Conservation (phyloP, 2,113 vertebrate species). For the Corythaeola cristata region DNA sequence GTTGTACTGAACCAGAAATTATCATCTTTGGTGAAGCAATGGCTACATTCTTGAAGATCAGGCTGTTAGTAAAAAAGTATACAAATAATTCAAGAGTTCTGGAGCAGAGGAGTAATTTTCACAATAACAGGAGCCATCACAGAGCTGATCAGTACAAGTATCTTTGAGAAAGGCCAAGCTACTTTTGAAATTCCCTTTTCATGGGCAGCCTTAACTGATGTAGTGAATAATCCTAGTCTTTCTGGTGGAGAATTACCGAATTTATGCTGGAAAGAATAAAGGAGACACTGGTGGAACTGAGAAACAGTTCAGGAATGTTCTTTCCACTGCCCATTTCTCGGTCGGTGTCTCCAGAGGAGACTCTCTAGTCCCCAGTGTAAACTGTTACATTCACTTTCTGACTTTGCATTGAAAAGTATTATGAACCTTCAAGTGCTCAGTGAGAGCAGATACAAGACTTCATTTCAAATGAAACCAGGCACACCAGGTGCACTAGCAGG, state of each 20-base stretch:
- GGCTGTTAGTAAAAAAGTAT: neutral
- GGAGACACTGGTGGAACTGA: neutral
- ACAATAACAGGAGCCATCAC: neutral
- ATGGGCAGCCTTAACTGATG: neutral
- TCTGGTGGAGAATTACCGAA: neutral
- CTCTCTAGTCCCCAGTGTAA: neutral
- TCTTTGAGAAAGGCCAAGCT: neutral
- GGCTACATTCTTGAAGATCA: neutral
- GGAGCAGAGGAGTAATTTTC: neutral
- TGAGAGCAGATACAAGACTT: neutral
- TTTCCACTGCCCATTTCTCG: neutral
- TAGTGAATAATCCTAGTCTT: neutral
- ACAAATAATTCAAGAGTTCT: neutral
- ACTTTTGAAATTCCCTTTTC: neutral
- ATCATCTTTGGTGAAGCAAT: neutral
- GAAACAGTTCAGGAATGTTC: neutral
- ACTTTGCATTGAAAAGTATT: neutral
- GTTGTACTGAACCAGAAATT: neutral
- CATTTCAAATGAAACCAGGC: neutral
- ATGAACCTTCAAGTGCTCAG: rapidly evolving
- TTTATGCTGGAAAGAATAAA: neutral
- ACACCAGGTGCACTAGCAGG: neutral
- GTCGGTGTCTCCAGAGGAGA: neutral
- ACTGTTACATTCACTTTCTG: neutral
- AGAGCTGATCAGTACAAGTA: neutral